Base-by-base conservation (phyloP, 2,888 invertebrate species). In the Cryptocheilus praepositus region DNA sequence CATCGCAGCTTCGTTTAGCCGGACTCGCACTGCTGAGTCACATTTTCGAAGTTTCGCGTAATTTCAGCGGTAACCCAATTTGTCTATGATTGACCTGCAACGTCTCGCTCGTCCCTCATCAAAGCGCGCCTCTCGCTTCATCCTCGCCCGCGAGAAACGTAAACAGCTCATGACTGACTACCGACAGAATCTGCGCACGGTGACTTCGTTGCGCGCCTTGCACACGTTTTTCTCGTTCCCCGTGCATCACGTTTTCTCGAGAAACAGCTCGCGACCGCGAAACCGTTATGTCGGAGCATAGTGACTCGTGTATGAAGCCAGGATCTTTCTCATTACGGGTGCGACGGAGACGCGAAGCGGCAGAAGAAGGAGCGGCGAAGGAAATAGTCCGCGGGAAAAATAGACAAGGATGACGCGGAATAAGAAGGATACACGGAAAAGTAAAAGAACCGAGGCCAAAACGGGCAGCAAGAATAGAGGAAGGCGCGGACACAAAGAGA, bases 231-330 rank as follows among this genome's bases (percentile, higher is more conserved):
- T 72, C 65, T 61, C 57, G 49, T 46, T 25, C 36, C 15, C 22
- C 44, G 44, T 16, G 25, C 54, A 13, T 45, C 36, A 66, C 64
- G 67, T 54, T 53, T 72, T 69, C 71, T 76, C 56, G 76, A 71
- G 70, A 71, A 71, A 74, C 73, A 71, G 76, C 76, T 71, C 71
- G 72, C 74, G 73, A 80, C 75, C 83, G 70, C 81, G 75, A 61
- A 79, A 73, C 83, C 83, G 83, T 83, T 82, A 83, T 73, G 69
- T 69, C 72, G 64, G 67, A 70, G 70, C 72, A 71, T 81, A 74
- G 74, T 77, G 57, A 57, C 65, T 55, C 65, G 19, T 51, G 22
- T 16, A 18, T 18, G 13, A 13, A 28, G 36, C 36, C 25, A 22
- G 52, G 52, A 52, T 52, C 52, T 52, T 25, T 25, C 11, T 52